Evolutionary conservation across 2,888 invertebrate genomes (phyloP), one percentile per base, ranked within the genome.

Genomic region (Prenolepis imparis): DNA sequence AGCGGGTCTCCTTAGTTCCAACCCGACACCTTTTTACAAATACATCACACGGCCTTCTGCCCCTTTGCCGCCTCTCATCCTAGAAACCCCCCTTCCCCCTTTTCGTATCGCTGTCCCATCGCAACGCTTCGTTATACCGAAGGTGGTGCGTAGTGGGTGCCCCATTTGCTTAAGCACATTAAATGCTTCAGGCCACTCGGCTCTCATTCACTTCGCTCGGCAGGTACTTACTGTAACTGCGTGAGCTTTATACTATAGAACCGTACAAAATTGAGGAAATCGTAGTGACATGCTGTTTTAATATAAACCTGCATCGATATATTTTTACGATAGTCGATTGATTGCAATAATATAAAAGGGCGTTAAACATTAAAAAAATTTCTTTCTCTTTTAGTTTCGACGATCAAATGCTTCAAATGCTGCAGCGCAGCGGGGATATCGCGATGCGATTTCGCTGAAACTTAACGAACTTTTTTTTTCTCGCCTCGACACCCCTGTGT

Each of bases 21-120:
- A 93, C 92, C 94, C 94, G 93, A 94, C 94, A 94, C 94, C 94
- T 94, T 94, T 94, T 94, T 94, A 94, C 94, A 94, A 94, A 94
- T 94, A 94, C 94, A 94, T 94, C 94, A 93, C 94, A 93, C 93
- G 93, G 93, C 93, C 92, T 93, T 92, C 91, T 93, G 92, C 90
- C 85, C 90, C 84, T 80, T 67, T 82, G 63, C 68, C 66, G 74
- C 57, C 55, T 67, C 77, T 68, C 80, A 32, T 36, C 32, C 80
- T 77, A 64, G 44, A 4, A n/a, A 55, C 44, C 75, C 36, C 5
- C 36, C 4, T 5, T 78, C 74, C 84, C 57, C 59, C 55, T 39
- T 78, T 41, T 68, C 66, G 82, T 81, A 67, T 82, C 80, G 72
- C 70, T 84, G 67, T 63, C 75, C 59, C 68, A 70, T 72, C 77